Evolutionary conservation across 2,888 invertebrate species (phyloP).

Genomic region (Creontiades dilutus): DNA sequence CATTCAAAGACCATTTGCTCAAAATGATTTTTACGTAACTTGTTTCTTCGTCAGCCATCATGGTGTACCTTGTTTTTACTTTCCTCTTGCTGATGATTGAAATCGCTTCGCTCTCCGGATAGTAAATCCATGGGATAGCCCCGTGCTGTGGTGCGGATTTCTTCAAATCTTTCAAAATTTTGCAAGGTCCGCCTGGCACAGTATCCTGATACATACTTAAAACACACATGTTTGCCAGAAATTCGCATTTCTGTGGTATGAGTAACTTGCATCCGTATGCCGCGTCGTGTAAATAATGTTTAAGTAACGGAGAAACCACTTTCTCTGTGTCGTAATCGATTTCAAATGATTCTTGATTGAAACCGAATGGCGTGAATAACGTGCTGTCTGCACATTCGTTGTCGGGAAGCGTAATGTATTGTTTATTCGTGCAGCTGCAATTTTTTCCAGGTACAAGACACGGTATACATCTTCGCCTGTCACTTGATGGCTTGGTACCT

Average conservation of each 20-base stretch:
- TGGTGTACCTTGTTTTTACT: conserved; percentile 59
- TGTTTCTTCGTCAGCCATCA: conserved; percentile 62
- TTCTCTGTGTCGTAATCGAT: conserved; percentile 62
- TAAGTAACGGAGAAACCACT: conserved; percentile 64
- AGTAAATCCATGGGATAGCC: conserved; percentile 79
- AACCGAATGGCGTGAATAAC: conserved; percentile 50
- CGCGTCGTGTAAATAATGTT: conserved; percentile 63
- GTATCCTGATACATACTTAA: conserved; percentile 81
- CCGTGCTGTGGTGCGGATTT: conserved; percentile 74
- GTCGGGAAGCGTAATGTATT: conserved; percentile 58
- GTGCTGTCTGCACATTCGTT: conserved; percentile 70
- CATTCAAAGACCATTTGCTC: conserved; percentile 77
- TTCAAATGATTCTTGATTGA: conserved; percentile 71
- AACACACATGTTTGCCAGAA: conserved; percentile 85
- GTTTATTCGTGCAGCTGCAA: conserved; percentile 66
- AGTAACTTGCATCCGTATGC: conserved; percentile 59
- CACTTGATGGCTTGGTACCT: conserved; percentile 69
- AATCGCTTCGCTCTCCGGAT: conserved; percentile 80
- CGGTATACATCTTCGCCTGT: conserved; percentile 60
- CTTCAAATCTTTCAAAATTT: conserved; percentile 77
- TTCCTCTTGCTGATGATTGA: conserved; percentile 76
- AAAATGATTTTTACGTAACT: conserved; percentile 73
- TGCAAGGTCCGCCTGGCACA: conserved; percentile 79
- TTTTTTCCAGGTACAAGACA: conserved; percentile 69
- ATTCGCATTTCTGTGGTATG: conserved; percentile 79